Evolutionary conservation across 2,888 invertebrate species (phyloP).

Genomic region (Spatulosminthurus flaviceps): DNA sequence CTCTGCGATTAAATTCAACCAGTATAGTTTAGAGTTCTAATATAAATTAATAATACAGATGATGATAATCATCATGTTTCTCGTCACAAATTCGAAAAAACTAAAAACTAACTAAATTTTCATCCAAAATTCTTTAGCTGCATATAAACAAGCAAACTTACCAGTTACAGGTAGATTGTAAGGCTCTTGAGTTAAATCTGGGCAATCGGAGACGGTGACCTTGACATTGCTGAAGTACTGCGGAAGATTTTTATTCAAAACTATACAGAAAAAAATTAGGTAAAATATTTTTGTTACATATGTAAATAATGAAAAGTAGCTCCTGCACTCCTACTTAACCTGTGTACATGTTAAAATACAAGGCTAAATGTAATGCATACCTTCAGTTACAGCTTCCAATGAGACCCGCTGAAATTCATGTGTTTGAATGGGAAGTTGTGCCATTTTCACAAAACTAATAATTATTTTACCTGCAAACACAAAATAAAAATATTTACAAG

Average conservation of each 20-base stretch:
- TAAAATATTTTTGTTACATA: not conserved
- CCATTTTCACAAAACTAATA: conserved; percentile 9
- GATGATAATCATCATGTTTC: not conserved
- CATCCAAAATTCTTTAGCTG: too few species aligned
- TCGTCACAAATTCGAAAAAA: not conserved
- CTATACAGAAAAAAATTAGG: conserved; percentile 34
- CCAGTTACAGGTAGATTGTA: conserved; percentile 83
- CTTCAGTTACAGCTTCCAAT: conserved; percentile 36
- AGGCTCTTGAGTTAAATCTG: conserved; percentile 82
- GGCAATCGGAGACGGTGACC: conserved; percentile 79
- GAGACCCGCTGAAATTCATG: conserved; percentile 35
- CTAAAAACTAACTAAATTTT: not conserved
- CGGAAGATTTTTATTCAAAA: conserved; percentile 68
- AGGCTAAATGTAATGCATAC: too few species aligned
- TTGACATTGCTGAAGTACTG: conserved; percentile 76
- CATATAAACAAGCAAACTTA: conserved; percentile 65
- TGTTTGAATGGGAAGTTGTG: conserved; percentile 42
- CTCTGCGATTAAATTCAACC: too few species aligned
- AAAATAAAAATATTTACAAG: not conserved
- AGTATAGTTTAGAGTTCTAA: not conserved
- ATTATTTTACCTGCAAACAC: not conserved
- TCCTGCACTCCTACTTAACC: too few species aligned
- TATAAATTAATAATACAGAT: not conserved
- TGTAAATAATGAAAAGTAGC: not conserved
- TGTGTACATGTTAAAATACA: too few species aligned